Evolutionary conservation across 2,888 invertebrate species (phyloP), one percentile per base, ranked within the genome.

Genomic region (Deilephila porcellus): DNA sequence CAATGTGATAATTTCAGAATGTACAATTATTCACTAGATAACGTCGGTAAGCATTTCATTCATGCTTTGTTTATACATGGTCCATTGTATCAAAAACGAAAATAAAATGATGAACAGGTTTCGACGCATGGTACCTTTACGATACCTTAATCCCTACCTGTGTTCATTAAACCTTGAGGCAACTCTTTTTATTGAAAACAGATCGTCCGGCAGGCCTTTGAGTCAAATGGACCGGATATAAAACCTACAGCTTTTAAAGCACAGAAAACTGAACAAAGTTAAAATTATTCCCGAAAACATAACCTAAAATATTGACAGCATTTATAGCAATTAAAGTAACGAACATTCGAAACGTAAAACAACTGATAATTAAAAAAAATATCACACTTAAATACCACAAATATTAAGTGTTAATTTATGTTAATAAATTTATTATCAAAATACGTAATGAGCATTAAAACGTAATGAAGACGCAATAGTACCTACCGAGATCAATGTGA

Each of bases 381-480:
- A n/a, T 8, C 37, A 64, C 14, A 64, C 14, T 64, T 64, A n/a
- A 64, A 37, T 64, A 64, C 37, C 63, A 37, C 34, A 63, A 0
- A 6, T 37, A n/a, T 63, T 63, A 45, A 64, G 11, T 64, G 45
- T 4, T 45, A 64, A 64, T 64, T 64, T 64, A 64, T 64, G 64
- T n/a, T 45, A 45, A 64, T 64, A 45, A 14, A 45, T 45, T 45
- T 11, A 37, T 37, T 63, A 20, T 37, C 3, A 63, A 34, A 34
- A 8, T 64, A 34, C 45, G n/a, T 45, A 45, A 45, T 64, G 20
- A 20, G 20, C 64, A 64, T 63, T 37, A 63, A 63, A 34, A 64
- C 20, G 64, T 64, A 64, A 64, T 37, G 64, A 45, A 64, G 64
- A 64, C 45, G 64, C 64, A 64, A 64, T 64, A 37, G 37, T 37